Conservation (phyloP, 2,888 invertebrate species). For the Penaeus monodon region DNA sequence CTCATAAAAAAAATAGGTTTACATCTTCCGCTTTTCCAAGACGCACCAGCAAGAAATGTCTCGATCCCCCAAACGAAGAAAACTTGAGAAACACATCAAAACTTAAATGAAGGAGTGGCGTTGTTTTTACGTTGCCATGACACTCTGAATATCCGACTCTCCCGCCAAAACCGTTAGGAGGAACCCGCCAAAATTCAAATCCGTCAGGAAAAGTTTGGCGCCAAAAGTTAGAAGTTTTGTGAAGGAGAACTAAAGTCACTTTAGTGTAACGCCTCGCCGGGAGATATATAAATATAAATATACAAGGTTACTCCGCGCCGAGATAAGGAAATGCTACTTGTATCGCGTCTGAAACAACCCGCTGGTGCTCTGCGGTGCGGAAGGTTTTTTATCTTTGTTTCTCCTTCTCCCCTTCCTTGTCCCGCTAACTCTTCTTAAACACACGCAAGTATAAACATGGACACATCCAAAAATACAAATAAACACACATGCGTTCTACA, state of each 20-base stretch:
- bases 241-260: constrained; percentile 28
- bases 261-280: neutral
- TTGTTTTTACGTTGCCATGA: constrained; percentile 12
- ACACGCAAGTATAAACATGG: too few relatives aligned
- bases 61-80: neutral
- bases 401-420: too few relatives aligned
- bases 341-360: neutral
- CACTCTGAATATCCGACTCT: constrained; percentile 28
- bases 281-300: neutral
- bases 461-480: too few relatives aligned
- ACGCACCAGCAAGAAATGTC: too few relatives aligned
- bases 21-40: too few relatives aligned
- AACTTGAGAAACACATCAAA: constrained; percentile 51
- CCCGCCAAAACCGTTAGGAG: constrained; percentile 30
- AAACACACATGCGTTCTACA: too few relatives aligned
- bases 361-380: too few relatives aligned
- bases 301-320: constrained; percentile 1
- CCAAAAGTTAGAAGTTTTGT: constrained; percentile 39
- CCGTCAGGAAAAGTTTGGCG: constrained; percentile 39
- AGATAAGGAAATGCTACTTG: constrained; percentile 2
- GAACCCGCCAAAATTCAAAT: constrained; percentile 31
- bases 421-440: too few relatives aligned
- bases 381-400: too few relatives aligned
- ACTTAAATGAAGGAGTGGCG: constrained; percentile 34
- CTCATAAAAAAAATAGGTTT: too few relatives aligned